Conservation (phyloP, 2,888 invertebrate species). For the Dryobota labecula region DNA sequence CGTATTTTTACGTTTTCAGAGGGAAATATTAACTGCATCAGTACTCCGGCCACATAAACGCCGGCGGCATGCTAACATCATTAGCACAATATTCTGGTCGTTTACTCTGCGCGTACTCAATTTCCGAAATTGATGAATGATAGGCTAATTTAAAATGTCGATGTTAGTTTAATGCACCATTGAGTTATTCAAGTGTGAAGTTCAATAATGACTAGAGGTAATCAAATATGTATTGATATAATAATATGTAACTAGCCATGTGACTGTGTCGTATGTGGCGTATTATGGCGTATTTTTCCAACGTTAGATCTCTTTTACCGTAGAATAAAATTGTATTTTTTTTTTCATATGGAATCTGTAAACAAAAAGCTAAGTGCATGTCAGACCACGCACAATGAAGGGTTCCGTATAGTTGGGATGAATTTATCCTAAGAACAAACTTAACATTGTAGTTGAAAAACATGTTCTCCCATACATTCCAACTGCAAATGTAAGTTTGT, state of each 20-base stretch:
- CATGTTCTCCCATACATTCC: too few relatives aligned
- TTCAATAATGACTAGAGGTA: neutral
- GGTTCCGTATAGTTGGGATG: too few relatives aligned
- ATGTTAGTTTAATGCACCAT: constrained; percentile 26
- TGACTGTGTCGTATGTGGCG: neutral
- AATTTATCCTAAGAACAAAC: too few relatives aligned
- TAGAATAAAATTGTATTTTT: neutral
- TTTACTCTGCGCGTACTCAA: constrained; percentile 27
- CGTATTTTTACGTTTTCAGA: constrained; percentile 1
- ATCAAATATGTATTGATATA: neutral
- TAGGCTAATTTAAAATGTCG: constrained; percentile 26
- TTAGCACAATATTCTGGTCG: constrained; percentile 35
- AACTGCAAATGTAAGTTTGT: too few relatives aligned
- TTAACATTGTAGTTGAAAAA: too few relatives aligned
- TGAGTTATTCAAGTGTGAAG: neutral
- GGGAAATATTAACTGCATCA: constrained; percentile 21
- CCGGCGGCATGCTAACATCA: constrained; percentile 39
- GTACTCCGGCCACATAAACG: neutral
- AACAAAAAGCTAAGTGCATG: too few relatives aligned
- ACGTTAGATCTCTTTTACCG: neutral
- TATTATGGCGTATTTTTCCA: neutral
- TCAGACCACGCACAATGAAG: too few relatives aligned
- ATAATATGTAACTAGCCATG: neutral
- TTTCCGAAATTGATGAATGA: constrained; percentile 50
- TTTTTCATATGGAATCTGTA: too few relatives aligned